phyloP scores from a whole-genome alignment of 2,888 invertebrate species.

The Xanthostigma xanthostigma region DNA sequence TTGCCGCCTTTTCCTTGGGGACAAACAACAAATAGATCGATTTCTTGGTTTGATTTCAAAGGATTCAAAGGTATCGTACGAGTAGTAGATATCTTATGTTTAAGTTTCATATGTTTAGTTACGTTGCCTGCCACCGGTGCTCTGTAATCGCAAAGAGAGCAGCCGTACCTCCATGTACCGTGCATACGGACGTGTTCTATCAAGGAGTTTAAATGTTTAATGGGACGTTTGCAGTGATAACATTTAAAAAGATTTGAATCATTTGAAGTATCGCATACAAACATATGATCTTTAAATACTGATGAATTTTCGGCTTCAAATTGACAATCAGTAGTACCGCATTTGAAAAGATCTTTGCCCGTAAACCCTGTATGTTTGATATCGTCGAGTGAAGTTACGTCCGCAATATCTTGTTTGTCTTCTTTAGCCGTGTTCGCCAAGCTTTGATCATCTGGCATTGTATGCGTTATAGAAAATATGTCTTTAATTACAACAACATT shows the following conservation, averaged over 20 bases:
- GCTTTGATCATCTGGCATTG: conserved; percentile 1
- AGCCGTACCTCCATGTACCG: conserved; percentile 39
- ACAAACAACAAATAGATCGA: conserved; percentile 33
- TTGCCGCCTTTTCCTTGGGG: conserved; percentile 16
- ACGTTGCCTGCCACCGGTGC: conserved; percentile 19
- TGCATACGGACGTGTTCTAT: conserved; percentile 44
- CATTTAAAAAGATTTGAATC: conserved; percentile 29
- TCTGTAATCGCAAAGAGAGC: conserved; percentile 37
- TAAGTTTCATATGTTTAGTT: conserved; percentile 33
- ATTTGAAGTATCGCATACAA: conserved; percentile 21
- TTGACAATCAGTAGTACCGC: conserved; percentile 31
- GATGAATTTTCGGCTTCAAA: conserved; percentile 22
- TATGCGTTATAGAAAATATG: background rate
- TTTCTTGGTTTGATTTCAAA: conserved; percentile 28
- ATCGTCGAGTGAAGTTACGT: conserved; percentile 19
- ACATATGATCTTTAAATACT: conserved; percentile 29
- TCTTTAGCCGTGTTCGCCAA: conserved; percentile 13
- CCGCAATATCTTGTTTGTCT: conserved; percentile 7
- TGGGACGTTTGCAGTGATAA: conserved; percentile 32
- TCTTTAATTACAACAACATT: background rate
- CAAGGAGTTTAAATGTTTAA: conserved; percentile 30
- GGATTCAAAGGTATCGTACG: conserved; percentile 32
- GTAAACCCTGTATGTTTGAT: conserved; percentile 24
- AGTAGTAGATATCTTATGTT: conserved; percentile 31
- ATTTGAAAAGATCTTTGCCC: conserved; percentile 34